Evolutionary conservation across 2,888 invertebrate genomes (phyloP).

Genomic region (Hipparchia semele): DNA sequence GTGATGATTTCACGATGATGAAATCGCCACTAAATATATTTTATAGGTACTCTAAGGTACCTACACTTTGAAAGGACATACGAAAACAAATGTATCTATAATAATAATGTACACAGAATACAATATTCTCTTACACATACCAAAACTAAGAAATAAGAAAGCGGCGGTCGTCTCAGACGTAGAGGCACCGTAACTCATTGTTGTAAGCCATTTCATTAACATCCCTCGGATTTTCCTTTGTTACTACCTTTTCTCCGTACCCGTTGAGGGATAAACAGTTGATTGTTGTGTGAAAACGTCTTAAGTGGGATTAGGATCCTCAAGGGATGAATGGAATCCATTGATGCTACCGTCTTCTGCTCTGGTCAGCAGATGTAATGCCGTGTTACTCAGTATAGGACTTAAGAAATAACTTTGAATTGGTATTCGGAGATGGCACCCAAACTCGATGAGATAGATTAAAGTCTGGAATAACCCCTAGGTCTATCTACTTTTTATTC

Average conservation of each 20-base stretch:
- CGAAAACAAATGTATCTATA: not conserved
- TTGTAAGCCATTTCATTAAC: slow-evolving; percentile 65
- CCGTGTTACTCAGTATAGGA: not conserved
- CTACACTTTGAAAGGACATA: too few relatives aligned
- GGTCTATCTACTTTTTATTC: too few relatives aligned
- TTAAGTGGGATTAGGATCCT: slow-evolving; percentile 60
- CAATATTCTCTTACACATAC: not conserved
- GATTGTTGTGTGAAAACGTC: slow-evolving; percentile 59
- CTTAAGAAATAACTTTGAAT: not conserved
- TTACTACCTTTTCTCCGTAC: slow-evolving; percentile 53
- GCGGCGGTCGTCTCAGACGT: slow-evolving; percentile 53
- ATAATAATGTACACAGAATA: too few relatives aligned
- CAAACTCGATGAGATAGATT: too few relatives aligned
- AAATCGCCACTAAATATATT: too few relatives aligned
- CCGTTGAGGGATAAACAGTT: slow-evolving; percentile 65
- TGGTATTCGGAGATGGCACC: too few relatives aligned
- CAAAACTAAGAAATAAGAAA: slow-evolving; percentile 1
- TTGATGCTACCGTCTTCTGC: slow-evolving; percentile 25
- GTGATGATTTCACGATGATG: too few relatives aligned
- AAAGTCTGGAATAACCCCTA: too few relatives aligned
- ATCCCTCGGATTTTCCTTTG: slow-evolving; percentile 47
- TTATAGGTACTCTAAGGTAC: too few relatives aligned
- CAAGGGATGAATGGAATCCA: slow-evolving; percentile 17
- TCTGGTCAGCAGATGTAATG: slow-evolving; percentile 3
- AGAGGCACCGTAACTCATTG: slow-evolving; percentile 64